phyloP scores from a whole-genome alignment of 2,113 vertebrate genomes.

The Myotis brandtii region DNA sequence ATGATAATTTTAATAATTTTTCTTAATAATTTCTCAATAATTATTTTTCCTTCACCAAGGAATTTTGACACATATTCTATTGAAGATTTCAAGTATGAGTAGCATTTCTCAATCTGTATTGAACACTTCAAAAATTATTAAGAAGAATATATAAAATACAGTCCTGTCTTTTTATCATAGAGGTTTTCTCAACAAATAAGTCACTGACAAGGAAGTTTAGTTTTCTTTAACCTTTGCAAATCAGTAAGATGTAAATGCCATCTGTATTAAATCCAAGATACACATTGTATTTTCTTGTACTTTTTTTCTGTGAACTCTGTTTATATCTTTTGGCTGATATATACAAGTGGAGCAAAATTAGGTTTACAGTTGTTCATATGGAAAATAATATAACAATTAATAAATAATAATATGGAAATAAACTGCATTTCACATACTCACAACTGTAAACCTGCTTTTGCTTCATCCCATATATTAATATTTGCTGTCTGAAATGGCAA shows the following conservation, averaged over 20 bases:
- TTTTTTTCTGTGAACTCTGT: slow-evolving; percentile 55
- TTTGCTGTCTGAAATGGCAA: slow-evolving; percentile 50
- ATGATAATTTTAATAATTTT: background rate
- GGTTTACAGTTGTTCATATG: background rate
- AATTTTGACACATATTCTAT: background rate
- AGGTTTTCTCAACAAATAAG: slow-evolving; percentile 11
- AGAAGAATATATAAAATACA: background rate
- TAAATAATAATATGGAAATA: background rate
- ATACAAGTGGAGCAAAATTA: background rate
- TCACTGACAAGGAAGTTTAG: slow-evolving; percentile 32
- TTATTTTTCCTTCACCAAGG: background rate
- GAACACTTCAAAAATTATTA: background rate
- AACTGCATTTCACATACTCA: background rate
- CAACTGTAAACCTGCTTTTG: background rate
- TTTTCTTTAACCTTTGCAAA: slow-evolving; percentile 36
- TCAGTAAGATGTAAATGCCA: slow-evolving; percentile 35
- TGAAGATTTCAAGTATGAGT: background rate
- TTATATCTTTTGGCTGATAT: slow-evolving; percentile 39
- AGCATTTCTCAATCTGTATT: background rate
- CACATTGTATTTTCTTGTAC: background rate
- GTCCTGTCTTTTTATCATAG: background rate
- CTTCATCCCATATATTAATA: background rate
- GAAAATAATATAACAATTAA: background rate
- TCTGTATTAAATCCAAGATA: background rate
- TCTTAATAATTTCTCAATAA: background rate